Evolutionary conservation across 1,140 invertebrate genomes (phyloP).

Genomic region (Euglossa dilemma): DNA sequence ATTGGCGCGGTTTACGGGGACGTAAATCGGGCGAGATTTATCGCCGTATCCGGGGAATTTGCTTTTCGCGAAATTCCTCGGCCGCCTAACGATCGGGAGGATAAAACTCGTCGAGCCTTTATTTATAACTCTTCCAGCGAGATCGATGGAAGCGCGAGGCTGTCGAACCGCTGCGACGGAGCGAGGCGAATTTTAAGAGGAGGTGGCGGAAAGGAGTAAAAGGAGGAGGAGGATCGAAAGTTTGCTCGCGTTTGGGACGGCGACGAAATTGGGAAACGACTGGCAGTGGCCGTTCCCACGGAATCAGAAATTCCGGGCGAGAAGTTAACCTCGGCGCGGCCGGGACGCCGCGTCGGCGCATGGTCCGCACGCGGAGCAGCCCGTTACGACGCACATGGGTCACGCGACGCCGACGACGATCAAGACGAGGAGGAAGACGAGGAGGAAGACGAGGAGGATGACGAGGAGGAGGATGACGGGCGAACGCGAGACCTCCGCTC

Average conservation of each 20-base stretch:
- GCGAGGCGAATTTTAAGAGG: too few relatives aligned
- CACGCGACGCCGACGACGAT: slow-evolving; percentile 16
- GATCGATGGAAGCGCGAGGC: too few relatives aligned
- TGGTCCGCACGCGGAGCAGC: background rate
- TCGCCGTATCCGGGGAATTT: background rate
- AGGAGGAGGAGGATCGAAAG: too few relatives aligned
- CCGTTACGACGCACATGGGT: slow-evolving; percentile 59
- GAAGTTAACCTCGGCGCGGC: background rate
- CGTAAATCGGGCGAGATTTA: background rate
- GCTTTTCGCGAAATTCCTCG: too few relatives aligned
- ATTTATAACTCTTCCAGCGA: too few relatives aligned
- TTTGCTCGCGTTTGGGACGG: too few relatives aligned
- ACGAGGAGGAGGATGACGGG: background rate
- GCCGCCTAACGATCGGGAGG: too few relatives aligned
- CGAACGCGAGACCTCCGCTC: slow-evolving; percentile 3
- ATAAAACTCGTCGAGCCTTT: too few relatives aligned
- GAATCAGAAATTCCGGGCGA: background rate
- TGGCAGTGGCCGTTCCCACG: background rate
- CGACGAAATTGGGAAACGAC: too few relatives aligned
- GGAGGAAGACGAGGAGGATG: background rate
- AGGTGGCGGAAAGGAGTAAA: too few relatives aligned
- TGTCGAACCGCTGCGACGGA: too few relatives aligned
- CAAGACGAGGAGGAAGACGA: background rate
- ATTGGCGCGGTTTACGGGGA: too few relatives aligned
- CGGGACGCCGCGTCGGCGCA: background rate